These are phyloP conservation scores for Lasioglossum leucozonium DNA, from an alignment of 2,888 invertebrate species.

Conservation along the genomic window DNA sequence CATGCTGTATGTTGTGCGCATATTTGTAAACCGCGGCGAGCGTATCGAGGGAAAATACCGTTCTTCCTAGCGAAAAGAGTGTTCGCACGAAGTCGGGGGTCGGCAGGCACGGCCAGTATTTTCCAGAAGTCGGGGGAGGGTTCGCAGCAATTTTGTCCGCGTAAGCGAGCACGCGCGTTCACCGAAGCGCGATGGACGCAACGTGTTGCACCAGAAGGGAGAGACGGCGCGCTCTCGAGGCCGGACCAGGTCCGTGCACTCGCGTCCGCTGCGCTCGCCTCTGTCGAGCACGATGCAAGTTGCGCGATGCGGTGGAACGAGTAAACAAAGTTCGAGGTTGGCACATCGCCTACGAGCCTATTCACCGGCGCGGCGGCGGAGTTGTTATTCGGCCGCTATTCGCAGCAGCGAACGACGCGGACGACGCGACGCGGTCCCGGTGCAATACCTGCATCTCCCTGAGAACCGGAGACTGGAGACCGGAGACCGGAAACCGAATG, in stretches of 20 bases:
- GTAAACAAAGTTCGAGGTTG: slow-evolving; percentile 70
- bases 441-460: background rate
- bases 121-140: background rate
- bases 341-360: slow-evolving; percentile 61
- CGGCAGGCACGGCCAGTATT: background rate
- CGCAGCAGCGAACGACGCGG: background rate
- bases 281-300: slow-evolving; percentile 42
- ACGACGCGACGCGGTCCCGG: background rate
- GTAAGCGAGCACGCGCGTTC: background rate
- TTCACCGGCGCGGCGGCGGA: slow-evolving; percentile 58
- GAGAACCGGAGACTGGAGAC: slow-evolving; percentile 14
- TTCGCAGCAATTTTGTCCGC: slow-evolving; percentile 1
- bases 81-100: background rate
- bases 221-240: background rate
- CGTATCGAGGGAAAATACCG: background rate
- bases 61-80: background rate
- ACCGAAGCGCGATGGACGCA: slow-evolving; percentile 28
- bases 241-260: slow-evolving; percentile 20
- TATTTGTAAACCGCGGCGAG: background rate
- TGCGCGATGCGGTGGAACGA: slow-evolving; percentile 42
- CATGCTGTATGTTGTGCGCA: background rate
- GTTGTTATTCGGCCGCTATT: background rate
- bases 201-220: slow-evolving; percentile 43
- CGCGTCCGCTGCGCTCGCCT: slow-evolving; percentile 14
- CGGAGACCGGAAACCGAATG: slow-evolving; percentile 41